Evolutionary conservation across 2,888 invertebrate genomes (phyloP), one percentile per base, ranked within the genome.

Genomic region (Toxonevra muliebris): DNA sequence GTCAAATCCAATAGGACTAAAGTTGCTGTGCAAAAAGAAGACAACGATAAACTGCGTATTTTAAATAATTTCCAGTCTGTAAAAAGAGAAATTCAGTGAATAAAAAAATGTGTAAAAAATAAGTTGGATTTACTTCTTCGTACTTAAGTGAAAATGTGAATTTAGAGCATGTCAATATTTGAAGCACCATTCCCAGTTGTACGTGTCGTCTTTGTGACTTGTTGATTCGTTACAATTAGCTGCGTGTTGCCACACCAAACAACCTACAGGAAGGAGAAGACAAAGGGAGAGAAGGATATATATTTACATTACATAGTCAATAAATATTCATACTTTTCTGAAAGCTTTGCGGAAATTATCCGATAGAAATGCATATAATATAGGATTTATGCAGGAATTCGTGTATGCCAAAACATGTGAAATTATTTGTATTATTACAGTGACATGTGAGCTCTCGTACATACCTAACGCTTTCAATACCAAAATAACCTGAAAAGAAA

Each of bases 331-430:
- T 11, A 85, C 89, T 84, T 90, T 90, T 70, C 89, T 88, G 84
- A 97, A 97, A 20, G 95, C 96, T 81, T 95, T 92, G 76, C 96
- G 90, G 86, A 97, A 97, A 86, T 96, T 96, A 79, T 97, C 96
- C 1, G 96, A 96, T 61, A 97, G 88, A 86, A 97, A 95, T 4
- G 96, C 96, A 86, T 97, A 97, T 61, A 97, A 89, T 75, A 97
- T 92, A 0, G 97, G 97, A 86, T 97, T 97, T 78, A 97, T 92
- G 84, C 97, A 97, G 79, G 94, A 94, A 88, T 96, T 97, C 87
- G 93, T 94, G 86, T 97, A 97, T 17, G 96, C 96, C 69, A 93
- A 86, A 20, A 93, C 92, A 78, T 93, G 93, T 1, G 91, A 90
- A 61, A 91, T 89, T 71, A 93, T 93, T 87, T 93, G 93, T 40